Conservation (phyloP, 2,888 invertebrate species). For the Amblyjoppa fuscipennis region DNA sequence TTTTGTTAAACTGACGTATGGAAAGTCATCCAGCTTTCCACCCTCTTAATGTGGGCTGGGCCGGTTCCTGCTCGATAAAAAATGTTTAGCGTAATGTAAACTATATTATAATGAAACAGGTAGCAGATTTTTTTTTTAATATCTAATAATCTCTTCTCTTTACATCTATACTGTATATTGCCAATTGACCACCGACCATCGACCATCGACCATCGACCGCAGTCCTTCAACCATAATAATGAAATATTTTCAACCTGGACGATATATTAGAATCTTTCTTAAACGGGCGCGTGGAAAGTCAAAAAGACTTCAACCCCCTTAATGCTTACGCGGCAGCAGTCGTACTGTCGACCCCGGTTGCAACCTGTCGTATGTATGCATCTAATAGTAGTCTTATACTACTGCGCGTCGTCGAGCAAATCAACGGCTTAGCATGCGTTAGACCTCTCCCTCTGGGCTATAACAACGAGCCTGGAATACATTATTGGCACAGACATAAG, state of each 20-base stretch:
- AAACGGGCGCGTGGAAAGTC: neutral
- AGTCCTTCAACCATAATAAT: neutral
- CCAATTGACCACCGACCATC: no score
- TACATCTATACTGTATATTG: no score
- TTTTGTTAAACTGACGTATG: neutral
- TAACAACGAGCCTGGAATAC: conserved; percentile 46
- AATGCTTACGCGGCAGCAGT: neutral
- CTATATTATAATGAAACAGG: neutral
- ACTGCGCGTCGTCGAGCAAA: conserved; percentile 29
- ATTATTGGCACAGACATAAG: conserved; percentile 13
- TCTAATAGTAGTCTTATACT: conserved; percentile 24
- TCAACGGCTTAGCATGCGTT: conserved; percentile 44
- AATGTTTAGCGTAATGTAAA: no score
- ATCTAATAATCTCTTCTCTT: no score
- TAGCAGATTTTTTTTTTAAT: no score
- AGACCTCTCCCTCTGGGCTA: conserved; percentile 25
- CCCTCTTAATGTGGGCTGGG: neutral
- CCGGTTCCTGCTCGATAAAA: neutral
- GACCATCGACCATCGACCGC: no score
- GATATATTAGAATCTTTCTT: neutral
- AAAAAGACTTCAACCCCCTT: neutral
- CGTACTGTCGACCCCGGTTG: neutral
- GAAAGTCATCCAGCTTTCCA: neutral
- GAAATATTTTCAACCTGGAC: neutral
- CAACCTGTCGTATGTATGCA: conserved; percentile 9